Percentiles rank a stretch among this genome's conserved stretches.
Conservation (phyloP, 2,113 vertebrate species). For the Neotragus pygmaeus region DNA sequence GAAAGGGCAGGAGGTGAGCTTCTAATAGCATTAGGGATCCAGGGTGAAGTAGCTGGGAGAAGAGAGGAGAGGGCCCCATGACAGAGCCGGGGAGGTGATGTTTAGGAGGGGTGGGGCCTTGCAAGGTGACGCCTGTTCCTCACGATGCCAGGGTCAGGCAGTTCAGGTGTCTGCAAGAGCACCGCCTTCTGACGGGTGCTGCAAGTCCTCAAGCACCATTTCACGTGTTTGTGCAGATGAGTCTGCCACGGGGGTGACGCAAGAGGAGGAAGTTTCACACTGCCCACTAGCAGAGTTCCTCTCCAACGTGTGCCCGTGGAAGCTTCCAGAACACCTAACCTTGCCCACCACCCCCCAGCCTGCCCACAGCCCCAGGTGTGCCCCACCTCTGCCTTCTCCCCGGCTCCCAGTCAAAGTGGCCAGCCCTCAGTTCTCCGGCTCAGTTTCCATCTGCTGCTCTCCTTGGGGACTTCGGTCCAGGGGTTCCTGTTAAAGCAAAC, state of each 20-base stretch:
- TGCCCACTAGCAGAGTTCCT: not conserved
- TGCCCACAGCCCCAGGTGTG: not conserved
- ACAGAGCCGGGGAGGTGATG: not conserved
- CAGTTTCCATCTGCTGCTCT: not conserved
- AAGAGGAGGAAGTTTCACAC: not conserved
- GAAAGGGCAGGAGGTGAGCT: not conserved
- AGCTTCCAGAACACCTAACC: not conserved
- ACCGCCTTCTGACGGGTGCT: not conserved
- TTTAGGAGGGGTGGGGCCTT: not conserved
- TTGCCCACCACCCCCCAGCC: not conserved
- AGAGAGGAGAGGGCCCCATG: not conserved
- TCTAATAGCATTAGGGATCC: not conserved
- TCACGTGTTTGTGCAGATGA: fast-evolving
- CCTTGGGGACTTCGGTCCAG: not conserved
- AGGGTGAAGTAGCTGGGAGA: fast-evolving
- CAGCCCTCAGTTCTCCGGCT: not conserved
- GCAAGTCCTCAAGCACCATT: fast-evolving
- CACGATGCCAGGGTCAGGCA: not conserved
- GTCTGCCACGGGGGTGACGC: not conserved
- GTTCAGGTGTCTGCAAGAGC: not conserved
- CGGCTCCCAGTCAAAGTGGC: not conserved
- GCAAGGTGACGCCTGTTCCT: not conserved
- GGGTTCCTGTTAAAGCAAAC: not conserved
- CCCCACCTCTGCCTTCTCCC: not conserved
- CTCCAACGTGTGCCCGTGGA: not conserved